Percentiles rank a stretch among this genome's conserved stretches.
Evolutionary conservation across 1,140 invertebrate genomes (phyloP).

Genomic region (Anthonomus grandis): DNA sequence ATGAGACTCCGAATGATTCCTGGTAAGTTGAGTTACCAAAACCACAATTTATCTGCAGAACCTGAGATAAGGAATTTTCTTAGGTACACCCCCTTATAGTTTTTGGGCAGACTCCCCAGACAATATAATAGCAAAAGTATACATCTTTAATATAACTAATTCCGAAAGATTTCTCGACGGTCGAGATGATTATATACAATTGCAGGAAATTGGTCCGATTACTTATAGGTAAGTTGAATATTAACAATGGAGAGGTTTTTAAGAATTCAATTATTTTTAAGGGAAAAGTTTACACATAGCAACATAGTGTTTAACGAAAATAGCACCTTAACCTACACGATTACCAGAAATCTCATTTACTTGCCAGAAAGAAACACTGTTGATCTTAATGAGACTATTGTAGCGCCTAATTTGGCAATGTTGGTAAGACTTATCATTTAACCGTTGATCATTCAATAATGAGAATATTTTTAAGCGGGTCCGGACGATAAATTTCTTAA

Average conservation of each 20-base stretch:
- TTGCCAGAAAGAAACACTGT: slow-evolving; percentile 57
- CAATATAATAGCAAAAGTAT: slow-evolving; percentile 54
- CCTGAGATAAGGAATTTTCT: too few species aligned
- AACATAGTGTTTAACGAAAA: slow-evolving; percentile 58
- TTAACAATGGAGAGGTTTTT: too few species aligned
- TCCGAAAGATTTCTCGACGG: slow-evolving; percentile 56
- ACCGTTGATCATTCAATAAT: too few species aligned
- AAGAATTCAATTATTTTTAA: too few species aligned
- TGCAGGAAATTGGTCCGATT: slow-evolving; percentile 62
- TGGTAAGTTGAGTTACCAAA: too few species aligned
- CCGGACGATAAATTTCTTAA: too few species aligned
- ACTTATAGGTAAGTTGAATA: slow-evolving; percentile 53
- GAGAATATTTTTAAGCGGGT: too few species aligned
- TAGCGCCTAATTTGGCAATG: slow-evolving; percentile 59
- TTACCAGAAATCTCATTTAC: slow-evolving; percentile 53
- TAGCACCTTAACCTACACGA: slow-evolving; percentile 58
- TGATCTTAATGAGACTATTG: slow-evolving; percentile 57
- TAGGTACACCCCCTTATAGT: slow-evolving; percentile 60
- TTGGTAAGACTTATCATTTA: slow-evolving; percentile 54
- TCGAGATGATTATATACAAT: slow-evolving; percentile 52
- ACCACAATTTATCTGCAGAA: too few species aligned
- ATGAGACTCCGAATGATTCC: too few species aligned
- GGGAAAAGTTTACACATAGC: slow-evolving; percentile 56
- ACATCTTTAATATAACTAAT: slow-evolving; percentile 66
- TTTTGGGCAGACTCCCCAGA: slow-evolving; percentile 62